Conservation (phyloP, 1,140 invertebrate species). For the Tribolium castaneum region DNA sequence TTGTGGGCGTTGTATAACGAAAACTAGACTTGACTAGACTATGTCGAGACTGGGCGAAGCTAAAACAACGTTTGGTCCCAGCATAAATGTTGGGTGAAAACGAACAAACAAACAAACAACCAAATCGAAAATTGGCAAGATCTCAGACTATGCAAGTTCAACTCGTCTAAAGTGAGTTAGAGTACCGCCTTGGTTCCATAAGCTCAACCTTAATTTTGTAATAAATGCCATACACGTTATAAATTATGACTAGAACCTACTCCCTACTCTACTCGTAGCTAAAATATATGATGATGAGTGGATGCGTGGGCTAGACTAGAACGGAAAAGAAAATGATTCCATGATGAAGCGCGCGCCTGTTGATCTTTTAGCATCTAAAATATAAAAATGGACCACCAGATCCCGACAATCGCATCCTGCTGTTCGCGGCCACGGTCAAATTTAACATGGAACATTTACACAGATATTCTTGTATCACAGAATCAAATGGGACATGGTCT, state of each 20-base stretch:
- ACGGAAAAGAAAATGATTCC: slow-evolving; percentile 25
- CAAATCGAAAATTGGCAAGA: slow-evolving; percentile 30
- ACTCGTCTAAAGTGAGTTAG: slow-evolving; percentile 35
- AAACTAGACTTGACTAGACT: slow-evolving; percentile 35
- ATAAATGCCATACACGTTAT: slow-evolving; percentile 50
- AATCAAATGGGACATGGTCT: slow-evolving; percentile 31
- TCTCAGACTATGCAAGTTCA: slow-evolving; percentile 48
- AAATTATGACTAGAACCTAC: slow-evolving; percentile 50
- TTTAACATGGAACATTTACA: slow-evolving; percentile 20
- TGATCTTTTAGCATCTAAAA: slow-evolving; percentile 54
- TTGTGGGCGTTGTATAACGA: neutral
- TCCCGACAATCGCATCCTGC: slow-evolving; percentile 32
- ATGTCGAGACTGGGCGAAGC: slow-evolving; percentile 25
- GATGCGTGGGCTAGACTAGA: slow-evolving; percentile 18
- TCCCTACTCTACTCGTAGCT: slow-evolving; percentile 54
- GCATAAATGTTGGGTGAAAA: slow-evolving; percentile 55
- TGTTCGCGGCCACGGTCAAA: slow-evolving; percentile 18
- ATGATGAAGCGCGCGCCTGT: slow-evolving; percentile 24
- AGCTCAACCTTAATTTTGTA: slow-evolving; percentile 41
- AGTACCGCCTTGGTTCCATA: slow-evolving; percentile 47
- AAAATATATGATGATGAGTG: slow-evolving; percentile 55
- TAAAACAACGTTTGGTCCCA: slow-evolving; percentile 52
- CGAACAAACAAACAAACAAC: slow-evolving; percentile 31
- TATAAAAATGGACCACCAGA: slow-evolving; percentile 48
- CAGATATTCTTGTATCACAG: slow-evolving; percentile 27